These are phyloP conservation scores for Drosophila eugracilis DNA, from an alignment of 1,140 invertebrate genomes.

Conservation along the genomic window DNA sequence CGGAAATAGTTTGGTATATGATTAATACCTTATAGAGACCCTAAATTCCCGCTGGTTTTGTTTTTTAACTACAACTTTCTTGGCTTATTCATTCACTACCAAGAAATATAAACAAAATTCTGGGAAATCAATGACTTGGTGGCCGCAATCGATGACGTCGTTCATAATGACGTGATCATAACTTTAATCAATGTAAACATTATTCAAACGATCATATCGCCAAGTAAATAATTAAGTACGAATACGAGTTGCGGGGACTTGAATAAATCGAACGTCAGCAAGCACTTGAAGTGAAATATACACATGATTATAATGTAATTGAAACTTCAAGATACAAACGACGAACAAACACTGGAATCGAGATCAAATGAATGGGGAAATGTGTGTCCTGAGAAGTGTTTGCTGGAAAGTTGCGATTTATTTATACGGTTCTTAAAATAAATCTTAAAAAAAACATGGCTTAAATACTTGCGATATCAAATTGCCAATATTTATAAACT, in stretches of 20 bases:
- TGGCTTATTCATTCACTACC: constrained; percentile 32
- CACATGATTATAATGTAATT: constrained; percentile 38
- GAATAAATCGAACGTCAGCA: constrained; percentile 33
- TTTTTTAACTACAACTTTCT: constrained; percentile 8
- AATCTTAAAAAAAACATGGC: no score
- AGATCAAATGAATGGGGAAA: neutral
- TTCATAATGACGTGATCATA: constrained; percentile 41
- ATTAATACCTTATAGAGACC: constrained; percentile 26
- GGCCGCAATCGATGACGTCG: constrained; percentile 41
- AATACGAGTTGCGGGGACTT: constrained; percentile 31
- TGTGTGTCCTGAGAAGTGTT: neutral
- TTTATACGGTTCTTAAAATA: neutral
- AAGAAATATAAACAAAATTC: constrained; percentile 22
- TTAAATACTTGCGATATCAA: no score
- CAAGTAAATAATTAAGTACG: constrained; percentile 31
- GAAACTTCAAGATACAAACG: constrained; percentile 14
- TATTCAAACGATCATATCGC: constrained; percentile 45
- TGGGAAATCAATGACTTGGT: constrained; percentile 27
- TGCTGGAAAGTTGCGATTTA: no score
- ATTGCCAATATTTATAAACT: no score
- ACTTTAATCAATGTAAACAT: constrained; percentile 46
- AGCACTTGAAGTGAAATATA: constrained; percentile 33
- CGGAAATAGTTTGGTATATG: constrained; percentile 39
- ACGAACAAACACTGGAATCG: constrained; percentile 9
- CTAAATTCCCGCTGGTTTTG: constrained; percentile 3